phyloP scores from a whole-genome alignment of 30 jellyfish, hydroid and myxozoan species.

The Clytia hemisphaerica region DNA sequence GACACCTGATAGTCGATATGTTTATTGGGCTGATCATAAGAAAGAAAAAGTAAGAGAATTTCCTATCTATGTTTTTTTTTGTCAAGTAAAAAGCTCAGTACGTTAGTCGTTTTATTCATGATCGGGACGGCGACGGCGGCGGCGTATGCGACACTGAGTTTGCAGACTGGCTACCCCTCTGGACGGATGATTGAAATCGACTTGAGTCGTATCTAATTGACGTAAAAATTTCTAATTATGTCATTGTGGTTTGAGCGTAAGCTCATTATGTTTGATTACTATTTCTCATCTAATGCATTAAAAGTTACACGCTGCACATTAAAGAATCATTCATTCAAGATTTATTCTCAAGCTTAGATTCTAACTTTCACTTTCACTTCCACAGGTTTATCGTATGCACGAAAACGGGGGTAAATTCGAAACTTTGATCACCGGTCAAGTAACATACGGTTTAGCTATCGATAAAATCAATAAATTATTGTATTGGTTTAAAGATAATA shows the following conservation, averaged over 20 bases:
- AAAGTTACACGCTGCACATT: no score
- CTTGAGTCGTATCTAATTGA: constrained; percentile 14
- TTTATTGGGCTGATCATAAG: constrained; percentile 24
- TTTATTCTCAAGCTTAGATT: no score
- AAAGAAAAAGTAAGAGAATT: constrained; percentile 2
- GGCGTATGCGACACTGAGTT: no score
- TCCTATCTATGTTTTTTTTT: background rate
- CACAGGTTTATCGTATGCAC: constrained; percentile 7
- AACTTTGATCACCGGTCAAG: background rate
- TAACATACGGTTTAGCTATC: constrained; percentile 19
- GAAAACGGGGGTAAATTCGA: background rate
- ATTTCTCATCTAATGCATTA: background rate
- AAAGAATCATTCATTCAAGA: no score
- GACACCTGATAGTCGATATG: background rate
- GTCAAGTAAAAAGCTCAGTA: no score
- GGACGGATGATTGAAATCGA: no score
- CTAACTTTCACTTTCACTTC: background rate
- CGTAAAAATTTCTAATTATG: constrained; percentile 1
- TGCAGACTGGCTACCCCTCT: no score
- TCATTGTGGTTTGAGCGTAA: background rate
- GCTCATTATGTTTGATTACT: background rate
- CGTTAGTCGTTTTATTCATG: no score
- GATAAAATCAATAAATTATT: constrained; percentile 6
- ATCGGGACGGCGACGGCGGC: no score
- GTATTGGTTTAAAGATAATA: constrained; percentile 4